phyloP scores from a whole-genome alignment of 2,888 invertebrate species.

The Caenorhabditis parvicauda region DNA sequence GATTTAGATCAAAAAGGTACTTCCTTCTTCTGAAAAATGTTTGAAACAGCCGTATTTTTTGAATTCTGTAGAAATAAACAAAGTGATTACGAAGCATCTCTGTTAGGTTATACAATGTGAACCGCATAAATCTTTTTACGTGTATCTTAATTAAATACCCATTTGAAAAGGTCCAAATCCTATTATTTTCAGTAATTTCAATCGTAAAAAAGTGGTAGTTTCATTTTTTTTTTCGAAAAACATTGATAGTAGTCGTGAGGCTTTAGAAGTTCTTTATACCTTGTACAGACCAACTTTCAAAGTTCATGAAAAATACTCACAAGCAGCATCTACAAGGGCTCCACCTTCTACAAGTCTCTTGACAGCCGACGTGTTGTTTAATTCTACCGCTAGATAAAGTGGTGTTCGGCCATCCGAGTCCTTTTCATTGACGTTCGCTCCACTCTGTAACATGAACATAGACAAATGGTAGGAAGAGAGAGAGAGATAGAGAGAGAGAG shows the following conservation, averaged over 20 bases:
- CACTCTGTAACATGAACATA: no score
- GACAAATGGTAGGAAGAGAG: no score
- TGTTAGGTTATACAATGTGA: no score
- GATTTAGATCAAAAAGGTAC: background rate
- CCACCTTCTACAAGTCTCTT: conserved; percentile 29
- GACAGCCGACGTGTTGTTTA: conserved; percentile 18
- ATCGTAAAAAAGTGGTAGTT: background rate
- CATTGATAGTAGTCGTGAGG: background rate
- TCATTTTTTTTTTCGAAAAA: background rate
- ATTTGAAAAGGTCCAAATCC: no score
- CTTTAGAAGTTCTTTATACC: background rate
- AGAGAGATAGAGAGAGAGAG: background rate
- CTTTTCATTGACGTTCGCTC: conserved; percentile 30
- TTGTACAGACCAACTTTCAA: background rate
- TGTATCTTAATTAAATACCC: no score
- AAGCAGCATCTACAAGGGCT: conserved; percentile 34
- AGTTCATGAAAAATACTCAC: conserved; percentile 8
- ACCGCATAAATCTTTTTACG: background rate
- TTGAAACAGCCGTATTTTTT: no score
- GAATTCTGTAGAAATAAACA: no score
- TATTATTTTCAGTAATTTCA: no score
- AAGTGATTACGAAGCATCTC: no score
- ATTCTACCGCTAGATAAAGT: conserved; percentile 23
- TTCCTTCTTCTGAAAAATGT: no score
- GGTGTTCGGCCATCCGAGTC: conserved; percentile 25